Base-by-base conservation (phyloP, 2,797 vertebrate species). In the Sparidentex hasta region DNA sequence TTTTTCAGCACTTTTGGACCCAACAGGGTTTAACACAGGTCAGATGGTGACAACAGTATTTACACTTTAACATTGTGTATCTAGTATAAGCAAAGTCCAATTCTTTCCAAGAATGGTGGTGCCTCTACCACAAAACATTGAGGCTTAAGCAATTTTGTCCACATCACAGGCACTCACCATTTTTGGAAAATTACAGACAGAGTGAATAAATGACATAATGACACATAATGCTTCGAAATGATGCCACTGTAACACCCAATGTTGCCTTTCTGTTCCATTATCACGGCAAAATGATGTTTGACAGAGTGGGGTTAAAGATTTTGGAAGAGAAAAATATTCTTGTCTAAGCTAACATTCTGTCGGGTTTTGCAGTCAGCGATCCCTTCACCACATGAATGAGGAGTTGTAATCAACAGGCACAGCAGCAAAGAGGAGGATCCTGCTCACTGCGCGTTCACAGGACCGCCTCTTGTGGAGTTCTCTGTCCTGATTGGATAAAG, bases 151-250 rank as follows among this genome's bases (percentile, higher is more conserved):
- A 41, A 65, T 86, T 72, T 59, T 72, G 44, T 38, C 27, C 17
- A 38, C 23, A 25, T 51, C 52, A 66, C 44, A 52, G 29, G 44
- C n/a, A 29, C 3, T 47, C 16, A 13, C 23, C 57, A n/a, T 55
- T 55, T 55, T 75, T 25, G 21, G 23, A 62, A 78, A 61, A 66
- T 23, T 23, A 48, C 47, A 38, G 56, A 9, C 54, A 61, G 29
- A 57, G 21, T 64, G n/a, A 16, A 58, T 20, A 54, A 71, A 75
- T 25, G 0, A 56, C 57, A 77, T 50, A 71, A 76, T 80, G 76
- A 73, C 25, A 63, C 46, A 72, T 64, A 65, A 81, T 68, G 58
- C 23, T 29, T 51, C n/a, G 5, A 63, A 75, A 44, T 63, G 27
- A 7, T 48, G 17, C 7, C 8, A 77, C 4, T 16, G 9, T 25